Evolutionary conservation across 1,140 invertebrate species (phyloP).

Genomic region (Bombus difficillimus): DNA sequence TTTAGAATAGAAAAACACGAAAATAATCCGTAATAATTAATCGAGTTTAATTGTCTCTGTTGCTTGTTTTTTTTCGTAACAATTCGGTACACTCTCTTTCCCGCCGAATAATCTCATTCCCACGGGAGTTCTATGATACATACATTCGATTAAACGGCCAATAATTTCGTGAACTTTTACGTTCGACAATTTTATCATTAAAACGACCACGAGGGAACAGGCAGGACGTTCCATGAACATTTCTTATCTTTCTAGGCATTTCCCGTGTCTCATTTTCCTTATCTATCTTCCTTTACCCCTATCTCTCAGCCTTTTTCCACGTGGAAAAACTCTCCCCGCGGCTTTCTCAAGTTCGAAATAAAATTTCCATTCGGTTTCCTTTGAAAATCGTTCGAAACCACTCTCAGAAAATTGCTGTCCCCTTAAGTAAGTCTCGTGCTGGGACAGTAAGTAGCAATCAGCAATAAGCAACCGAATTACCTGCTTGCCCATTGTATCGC

Average conservation of each 20-base stretch:
- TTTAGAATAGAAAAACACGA: neutral
- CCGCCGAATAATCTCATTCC: neutral
- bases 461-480: conserved; percentile 9
- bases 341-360: neutral
- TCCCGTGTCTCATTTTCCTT: neutral
- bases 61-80: neutral
- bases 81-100: neutral
- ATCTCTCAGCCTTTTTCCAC: neutral
- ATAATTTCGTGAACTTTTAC: neutral
- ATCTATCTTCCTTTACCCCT: neutral
- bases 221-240: neutral
- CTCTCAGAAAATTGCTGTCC: conserved; percentile 4
- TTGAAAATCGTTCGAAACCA: conserved; percentile 28
- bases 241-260: conserved; percentile 25
- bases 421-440: conserved; percentile 8
- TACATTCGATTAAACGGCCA: neutral
- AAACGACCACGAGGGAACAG: neutral
- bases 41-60: neutral
- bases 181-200: conserved; percentile 5
- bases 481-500: neutral
- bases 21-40: conserved; percentile 10
- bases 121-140: neutral
- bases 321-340: neutral
- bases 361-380: conserved; percentile 22
- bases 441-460: conserved; percentile 2